Percentiles rank a stretch among this genome's conserved stretches.
Conservation (phyloP, 2,888 invertebrate genomes). For the Drosophila hamatofila region DNA sequence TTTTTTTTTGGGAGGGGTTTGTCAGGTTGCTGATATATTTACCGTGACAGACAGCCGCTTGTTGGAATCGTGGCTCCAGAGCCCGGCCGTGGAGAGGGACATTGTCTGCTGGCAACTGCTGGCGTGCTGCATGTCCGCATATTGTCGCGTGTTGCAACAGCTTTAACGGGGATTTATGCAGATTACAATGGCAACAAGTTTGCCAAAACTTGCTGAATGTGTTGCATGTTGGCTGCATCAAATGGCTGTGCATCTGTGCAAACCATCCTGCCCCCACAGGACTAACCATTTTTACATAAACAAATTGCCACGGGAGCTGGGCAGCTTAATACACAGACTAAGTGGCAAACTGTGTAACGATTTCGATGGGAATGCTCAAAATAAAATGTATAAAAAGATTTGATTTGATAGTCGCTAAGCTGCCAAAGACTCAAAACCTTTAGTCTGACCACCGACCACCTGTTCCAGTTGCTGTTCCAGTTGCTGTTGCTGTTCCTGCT, state of each 20-base stretch:
- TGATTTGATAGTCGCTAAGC: not conserved
- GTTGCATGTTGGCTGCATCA: constrained; percentile 3
- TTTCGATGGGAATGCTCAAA: not conserved
- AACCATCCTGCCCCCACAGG: not conserved
- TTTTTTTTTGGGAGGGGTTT: not conserved
- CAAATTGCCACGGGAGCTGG: constrained; percentile 8
- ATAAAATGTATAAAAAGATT: constrained; percentile 5
- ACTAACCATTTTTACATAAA: constrained; percentile 15
- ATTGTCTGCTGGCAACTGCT: constrained; percentile 27
- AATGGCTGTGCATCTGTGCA: constrained; percentile 6
- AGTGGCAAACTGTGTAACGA: constrained; percentile 1
- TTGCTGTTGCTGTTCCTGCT: not conserved
- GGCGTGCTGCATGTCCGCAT: constrained; percentile 42
- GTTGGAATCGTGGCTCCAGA: not conserved
- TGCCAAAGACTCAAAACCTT: not conserved
- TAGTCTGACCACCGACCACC: not conserved
- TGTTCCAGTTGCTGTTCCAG: not conserved
- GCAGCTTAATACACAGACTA: not conserved
- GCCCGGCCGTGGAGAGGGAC: constrained; percentile 16
- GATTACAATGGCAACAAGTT: constrained; percentile 61
- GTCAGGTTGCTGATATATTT: constrained; percentile 33
- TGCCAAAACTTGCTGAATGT: constrained; percentile 26
- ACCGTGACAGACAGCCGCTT: constrained; percentile 23
- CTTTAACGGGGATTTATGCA: constrained; percentile 64
- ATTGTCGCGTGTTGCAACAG: constrained; percentile 53